Evolutionary conservation across 2,888 invertebrate species (phyloP).

Genomic region (Epinotia demarniana): DNA sequence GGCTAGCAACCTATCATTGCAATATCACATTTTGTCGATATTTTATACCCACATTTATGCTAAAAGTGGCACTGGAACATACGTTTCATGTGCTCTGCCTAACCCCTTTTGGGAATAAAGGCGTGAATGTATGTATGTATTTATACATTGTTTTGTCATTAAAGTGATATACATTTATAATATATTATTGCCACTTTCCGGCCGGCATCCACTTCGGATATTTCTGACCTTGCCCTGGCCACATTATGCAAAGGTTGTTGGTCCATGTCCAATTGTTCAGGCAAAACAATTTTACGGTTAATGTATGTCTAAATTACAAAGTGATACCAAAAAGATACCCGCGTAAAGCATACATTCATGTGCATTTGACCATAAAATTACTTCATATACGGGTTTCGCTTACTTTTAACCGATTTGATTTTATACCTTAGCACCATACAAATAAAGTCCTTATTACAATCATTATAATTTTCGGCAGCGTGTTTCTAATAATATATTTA

Average conservation of each 20-base stretch:
- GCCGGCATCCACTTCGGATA: background rate
- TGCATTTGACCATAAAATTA: constrained; percentile 18
- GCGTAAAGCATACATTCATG: background rate
- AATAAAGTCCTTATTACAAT: background rate
- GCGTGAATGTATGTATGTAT: too few relatives aligned
- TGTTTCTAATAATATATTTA: background rate
- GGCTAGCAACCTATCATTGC: too few relatives aligned
- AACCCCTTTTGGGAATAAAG: too few relatives aligned
- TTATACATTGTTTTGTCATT: too few relatives aligned
- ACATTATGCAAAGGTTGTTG: background rate
- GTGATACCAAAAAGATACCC: background rate
- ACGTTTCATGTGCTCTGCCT: too few relatives aligned
- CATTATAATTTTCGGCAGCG: background rate
- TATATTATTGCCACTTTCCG: background rate
- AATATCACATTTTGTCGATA: too few relatives aligned
- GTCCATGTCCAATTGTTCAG: background rate
- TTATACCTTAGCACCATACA: background rate
- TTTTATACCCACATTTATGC: too few relatives aligned
- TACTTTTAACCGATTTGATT: background rate
- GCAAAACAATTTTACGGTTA: background rate
- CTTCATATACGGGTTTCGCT: background rate
- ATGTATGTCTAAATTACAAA: background rate
- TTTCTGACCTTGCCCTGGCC: background rate
- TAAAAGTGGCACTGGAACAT: too few relatives aligned
- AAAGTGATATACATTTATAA: too few relatives aligned